Evolutionary conservation across 2,888 invertebrate species (phyloP).

Genomic region (Poecilus cupreus): DNA sequence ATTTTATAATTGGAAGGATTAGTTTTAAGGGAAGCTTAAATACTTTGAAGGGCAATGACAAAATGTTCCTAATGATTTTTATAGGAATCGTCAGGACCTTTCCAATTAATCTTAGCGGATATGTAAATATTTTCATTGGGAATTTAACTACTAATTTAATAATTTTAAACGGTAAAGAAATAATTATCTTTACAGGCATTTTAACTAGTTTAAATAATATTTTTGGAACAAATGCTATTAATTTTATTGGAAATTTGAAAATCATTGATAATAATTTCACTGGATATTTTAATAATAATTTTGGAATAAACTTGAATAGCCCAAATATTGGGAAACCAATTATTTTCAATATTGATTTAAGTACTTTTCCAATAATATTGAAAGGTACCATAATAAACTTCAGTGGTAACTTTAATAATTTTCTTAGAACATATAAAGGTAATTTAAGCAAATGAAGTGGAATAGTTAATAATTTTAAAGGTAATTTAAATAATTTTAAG

Average conservation of each 20-base stretch:
- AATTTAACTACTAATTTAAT: neutral
- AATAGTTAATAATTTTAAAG: neutral
- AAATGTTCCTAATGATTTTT: neutral
- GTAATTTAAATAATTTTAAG: conserved; percentile 2
- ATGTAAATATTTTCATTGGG: neutral
- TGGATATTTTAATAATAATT: neutral
- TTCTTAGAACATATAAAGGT: neutral
- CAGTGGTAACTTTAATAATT: neutral
- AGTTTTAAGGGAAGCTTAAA: no score
- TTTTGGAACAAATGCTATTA: neutral
- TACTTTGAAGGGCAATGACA: neutral
- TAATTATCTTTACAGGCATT: neutral
- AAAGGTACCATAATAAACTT: neutral
- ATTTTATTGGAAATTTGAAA: neutral
- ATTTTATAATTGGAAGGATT: no score
- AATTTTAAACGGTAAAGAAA: neutral
- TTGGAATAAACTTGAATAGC: neutral
- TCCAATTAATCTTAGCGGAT: no score
- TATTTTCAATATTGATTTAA: neutral
- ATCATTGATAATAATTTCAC: neutral
- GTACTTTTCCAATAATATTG: neutral
- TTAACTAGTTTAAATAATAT: neutral
- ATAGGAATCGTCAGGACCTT: neutral
- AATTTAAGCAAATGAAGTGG: neutral
- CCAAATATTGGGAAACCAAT: neutral